Evolutionary conservation across 2,113 vertebrate genomes (phyloP), one percentile per base, ranked within the genome.

Genomic region (Vireo altiloquus): DNA sequence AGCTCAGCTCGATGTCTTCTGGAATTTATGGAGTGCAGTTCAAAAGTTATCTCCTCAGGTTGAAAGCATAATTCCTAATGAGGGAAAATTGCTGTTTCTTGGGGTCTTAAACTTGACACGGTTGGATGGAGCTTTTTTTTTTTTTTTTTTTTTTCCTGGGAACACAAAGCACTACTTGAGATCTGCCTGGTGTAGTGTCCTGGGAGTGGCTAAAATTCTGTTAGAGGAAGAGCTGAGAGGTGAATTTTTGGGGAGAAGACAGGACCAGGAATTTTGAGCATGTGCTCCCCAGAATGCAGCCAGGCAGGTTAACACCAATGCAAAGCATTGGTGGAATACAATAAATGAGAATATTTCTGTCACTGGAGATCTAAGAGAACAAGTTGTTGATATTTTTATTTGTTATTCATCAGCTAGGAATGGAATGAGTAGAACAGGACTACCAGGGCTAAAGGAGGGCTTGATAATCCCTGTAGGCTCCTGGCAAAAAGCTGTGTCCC

Each of bases 21-120:
- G 79, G 65, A 91, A 88, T 90, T 87, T 64, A 77, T 33, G 47
- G 86, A 96, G 77, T 30, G 61, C 47, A 59, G 91, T 92, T 91
- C 94, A 89, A 10, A 76, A 95, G 90, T 90, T 96, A 88, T 78
- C 95, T 89, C 66, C 79, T 82, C 9, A 1, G 76, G 77, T 64
- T 69, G 76, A 90, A 83, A 89, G 69, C 69, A 15, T 84, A 84
- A 90, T 76, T 94, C 83, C 90, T 94, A 95, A 93, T 94, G 90
- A 94, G 80, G 83, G 72, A 72, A 92, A 94, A 77, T 71, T 61
- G 86, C 86, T 81, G 1, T 72, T 88, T 92, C 65, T 87, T 65
- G 79, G 31, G 50, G 74, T 83, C 72, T 94, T 84, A 53, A 75
- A 57, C 69, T 89, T 53, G 85, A 61, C 72, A 50, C 0, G 0